Percentiles rank a stretch among this genome's conserved stretches.
phyloP scores from a whole-genome alignment of 2,888 invertebrate species.

The Polydrusus cervinus region DNA sequence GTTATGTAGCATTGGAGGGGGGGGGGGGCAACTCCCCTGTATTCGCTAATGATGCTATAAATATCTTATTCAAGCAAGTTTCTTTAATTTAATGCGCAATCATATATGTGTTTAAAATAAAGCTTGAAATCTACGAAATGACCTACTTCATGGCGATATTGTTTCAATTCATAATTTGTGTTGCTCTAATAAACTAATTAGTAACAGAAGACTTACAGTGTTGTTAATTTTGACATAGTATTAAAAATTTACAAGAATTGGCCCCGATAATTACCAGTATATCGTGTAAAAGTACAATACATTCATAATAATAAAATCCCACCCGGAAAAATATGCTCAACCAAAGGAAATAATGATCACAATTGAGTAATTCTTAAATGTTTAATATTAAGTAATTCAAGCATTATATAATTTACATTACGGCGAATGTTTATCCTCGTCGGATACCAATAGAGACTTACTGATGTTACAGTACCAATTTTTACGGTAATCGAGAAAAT shows the following conservation, averaged over 20 bases:
- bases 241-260: not conserved
- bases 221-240: no score
- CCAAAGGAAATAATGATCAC: constrained; percentile 35
- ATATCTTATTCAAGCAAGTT: no score
- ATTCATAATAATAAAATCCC: constrained; percentile 20
- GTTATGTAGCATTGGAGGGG: no score
- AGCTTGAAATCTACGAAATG: no score
- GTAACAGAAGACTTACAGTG: not conserved
- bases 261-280: not conserved
- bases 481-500: not conserved
- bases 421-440: constrained; percentile 25
- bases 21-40: no score
- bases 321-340: constrained; percentile 30
- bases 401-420: constrained; percentile 33
- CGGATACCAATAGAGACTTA: not conserved
- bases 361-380: constrained; percentile 42
- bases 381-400: constrained; percentile 43
- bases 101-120: no score
- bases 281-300: constrained; percentile 9
- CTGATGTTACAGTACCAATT: not conserved
- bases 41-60: no score
- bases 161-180: not conserved
- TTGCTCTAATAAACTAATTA: not conserved
- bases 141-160: not conserved
- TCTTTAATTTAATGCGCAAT: no score